These are phyloP conservation scores for Trachops cirrhosus DNA, from an alignment of 2,797 vertebrate species.

Conservation along the genomic window DNA sequence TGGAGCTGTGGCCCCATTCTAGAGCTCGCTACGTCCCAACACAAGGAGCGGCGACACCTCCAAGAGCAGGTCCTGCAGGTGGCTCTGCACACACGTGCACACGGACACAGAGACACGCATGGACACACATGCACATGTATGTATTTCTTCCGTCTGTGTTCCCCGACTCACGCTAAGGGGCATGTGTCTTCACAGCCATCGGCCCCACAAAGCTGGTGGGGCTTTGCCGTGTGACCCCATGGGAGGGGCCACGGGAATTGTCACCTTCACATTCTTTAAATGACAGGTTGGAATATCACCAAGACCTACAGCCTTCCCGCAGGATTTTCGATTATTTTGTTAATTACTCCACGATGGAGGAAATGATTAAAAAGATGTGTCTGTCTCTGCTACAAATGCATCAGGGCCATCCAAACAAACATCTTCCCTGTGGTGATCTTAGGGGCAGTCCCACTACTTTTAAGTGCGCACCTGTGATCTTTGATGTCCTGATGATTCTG, in stretches of 20 bases:
- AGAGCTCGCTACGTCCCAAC: too few relatives aligned
- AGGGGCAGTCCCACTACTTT: not conserved
- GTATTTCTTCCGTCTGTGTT: not conserved
- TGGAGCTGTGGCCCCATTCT: accelerated
- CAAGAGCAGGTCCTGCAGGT: not conserved
- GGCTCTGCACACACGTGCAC: not conserved
- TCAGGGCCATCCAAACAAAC: too few relatives aligned
- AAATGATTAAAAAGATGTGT: not conserved
- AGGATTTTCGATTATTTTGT: not conserved
- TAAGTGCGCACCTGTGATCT: not conserved
- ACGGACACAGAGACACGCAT: not conserved
- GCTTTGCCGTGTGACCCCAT: not conserved
- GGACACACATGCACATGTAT: accelerated
- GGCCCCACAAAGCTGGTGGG: not conserved
- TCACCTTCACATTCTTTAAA: not conserved
- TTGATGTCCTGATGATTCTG: not conserved
- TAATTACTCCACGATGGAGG: not conserved
- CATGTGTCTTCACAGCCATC: too few relatives aligned
- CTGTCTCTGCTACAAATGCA: not conserved
- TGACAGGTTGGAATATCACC: not conserved
- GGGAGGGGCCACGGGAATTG: not conserved
- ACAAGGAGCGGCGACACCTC: not conserved
- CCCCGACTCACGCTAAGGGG: not conserved
- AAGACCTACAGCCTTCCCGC: not conserved
- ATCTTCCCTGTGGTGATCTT: not conserved